phyloP scores from a whole-genome alignment of 2,888 invertebrate genomes.

The Drosophila borborema region DNA sequence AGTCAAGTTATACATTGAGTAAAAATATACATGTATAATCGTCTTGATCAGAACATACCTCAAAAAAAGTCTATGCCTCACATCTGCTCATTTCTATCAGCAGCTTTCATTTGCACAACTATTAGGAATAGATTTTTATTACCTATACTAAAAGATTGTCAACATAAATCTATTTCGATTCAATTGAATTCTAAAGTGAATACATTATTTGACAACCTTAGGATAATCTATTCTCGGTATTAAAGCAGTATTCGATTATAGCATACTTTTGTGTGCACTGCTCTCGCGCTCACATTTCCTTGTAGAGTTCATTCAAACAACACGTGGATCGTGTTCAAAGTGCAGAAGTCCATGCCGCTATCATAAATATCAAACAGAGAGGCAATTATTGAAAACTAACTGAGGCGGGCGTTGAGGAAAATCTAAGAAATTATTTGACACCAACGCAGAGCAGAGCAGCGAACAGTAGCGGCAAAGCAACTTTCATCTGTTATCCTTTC shows the following conservation, averaged over 20 bases:
- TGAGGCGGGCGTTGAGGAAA: conserved; percentile 50
- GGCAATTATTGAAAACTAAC: conserved; percentile 32
- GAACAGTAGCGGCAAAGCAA: conserved; percentile 59
- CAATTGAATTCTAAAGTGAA: background rate
- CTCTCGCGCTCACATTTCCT: background rate
- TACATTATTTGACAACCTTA: background rate
- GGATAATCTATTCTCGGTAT: background rate
- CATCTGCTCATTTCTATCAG: background rate
- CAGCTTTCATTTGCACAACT: background rate
- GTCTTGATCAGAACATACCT: background rate
- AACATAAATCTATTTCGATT: background rate
- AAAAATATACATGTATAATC: background rate
- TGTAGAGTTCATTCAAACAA: conserved; percentile 11
- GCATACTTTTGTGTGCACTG: conserved; percentile 21
- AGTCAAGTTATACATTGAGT: background rate
- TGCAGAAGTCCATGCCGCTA: conserved; percentile 26
- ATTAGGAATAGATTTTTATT: background rate
- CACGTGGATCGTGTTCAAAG: conserved; percentile 41
- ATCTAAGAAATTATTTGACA: conserved; percentile 77
- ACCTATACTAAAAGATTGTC: background rate
- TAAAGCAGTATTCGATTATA: background rate
- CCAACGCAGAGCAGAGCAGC: conserved; percentile 37
- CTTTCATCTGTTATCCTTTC: conserved; percentile 71
- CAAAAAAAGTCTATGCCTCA: background rate
- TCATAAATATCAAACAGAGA: conserved; percentile 51